Conservation (phyloP, 2,888 invertebrate genomes). For the Callosobruchus maculatus region DNA sequence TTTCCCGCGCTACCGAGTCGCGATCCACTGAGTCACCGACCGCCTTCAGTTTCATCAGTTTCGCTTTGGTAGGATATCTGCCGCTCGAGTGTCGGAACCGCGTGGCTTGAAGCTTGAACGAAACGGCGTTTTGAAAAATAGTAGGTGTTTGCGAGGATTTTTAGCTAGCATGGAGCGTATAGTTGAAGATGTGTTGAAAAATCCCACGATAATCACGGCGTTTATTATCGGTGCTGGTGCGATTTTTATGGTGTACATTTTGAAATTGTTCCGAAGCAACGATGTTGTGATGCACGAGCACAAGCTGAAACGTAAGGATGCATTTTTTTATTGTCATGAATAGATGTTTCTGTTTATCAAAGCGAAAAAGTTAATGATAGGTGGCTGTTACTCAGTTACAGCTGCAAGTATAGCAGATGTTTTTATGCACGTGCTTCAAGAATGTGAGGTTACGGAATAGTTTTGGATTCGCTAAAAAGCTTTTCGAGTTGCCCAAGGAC, state of each 20-base stretch:
- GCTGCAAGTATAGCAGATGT: background rate
- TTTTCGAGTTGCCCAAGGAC: background rate
- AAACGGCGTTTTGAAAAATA: background rate
- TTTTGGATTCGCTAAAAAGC: background rate
- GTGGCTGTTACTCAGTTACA: background rate
- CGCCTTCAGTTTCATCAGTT: constrained; percentile 14
- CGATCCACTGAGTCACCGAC: constrained; percentile 7
- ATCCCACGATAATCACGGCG: constrained; percentile 33
- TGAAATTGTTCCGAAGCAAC: constrained; percentile 35
- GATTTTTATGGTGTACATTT: constrained; percentile 36
- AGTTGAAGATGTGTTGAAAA: constrained; percentile 30
- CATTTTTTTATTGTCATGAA: background rate
- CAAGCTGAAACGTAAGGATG: constrained; percentile 34
- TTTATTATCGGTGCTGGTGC: constrained; percentile 38
- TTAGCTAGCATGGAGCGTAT: constrained; percentile 37
- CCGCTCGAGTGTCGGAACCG: constrained; percentile 14
- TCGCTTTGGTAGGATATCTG: constrained; percentile 7
- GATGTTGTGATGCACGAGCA: constrained; percentile 21
- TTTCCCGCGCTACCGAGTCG: constrained; percentile 19
- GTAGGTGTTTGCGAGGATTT: background rate
- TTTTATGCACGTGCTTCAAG: background rate
- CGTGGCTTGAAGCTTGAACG: constrained; percentile 9
- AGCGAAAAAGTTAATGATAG: background rate
- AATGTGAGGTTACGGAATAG: background rate
- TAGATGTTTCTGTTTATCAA: background rate